phyloP scores from a whole-genome alignment of 2,888 invertebrate species.

The Cremastinae sp. region DNA sequence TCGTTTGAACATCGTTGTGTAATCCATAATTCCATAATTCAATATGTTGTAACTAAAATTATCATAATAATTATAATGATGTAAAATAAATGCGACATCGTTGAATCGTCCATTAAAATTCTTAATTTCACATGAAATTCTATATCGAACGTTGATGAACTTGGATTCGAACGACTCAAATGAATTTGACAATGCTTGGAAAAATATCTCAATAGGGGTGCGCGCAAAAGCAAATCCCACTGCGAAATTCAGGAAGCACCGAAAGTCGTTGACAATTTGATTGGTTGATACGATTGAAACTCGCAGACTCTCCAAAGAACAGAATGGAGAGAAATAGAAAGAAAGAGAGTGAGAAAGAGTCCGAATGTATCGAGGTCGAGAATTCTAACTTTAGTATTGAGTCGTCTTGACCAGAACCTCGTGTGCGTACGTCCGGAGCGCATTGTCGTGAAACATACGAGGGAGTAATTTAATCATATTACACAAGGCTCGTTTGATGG shows the following conservation, averaged over 20 bases:
- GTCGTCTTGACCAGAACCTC: conserved; percentile 32
- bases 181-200: too few relatives aligned
- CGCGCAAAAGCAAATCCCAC: too few relatives aligned
- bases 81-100: too few relatives aligned
- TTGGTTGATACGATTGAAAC: conserved; percentile 4
- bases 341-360: not conserved
- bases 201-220: too few relatives aligned
- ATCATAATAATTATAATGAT: too few relatives aligned
- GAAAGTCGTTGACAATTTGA: not conserved
- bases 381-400: conserved; percentile 57
- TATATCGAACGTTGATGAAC: too few relatives aligned
- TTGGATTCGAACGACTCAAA: conserved; percentile 1
- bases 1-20: too few relatives aligned
- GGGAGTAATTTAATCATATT: conserved; percentile 14
- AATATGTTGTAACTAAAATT: too few relatives aligned
- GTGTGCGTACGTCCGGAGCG: conserved; percentile 15
- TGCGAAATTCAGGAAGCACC: too few relatives aligned
- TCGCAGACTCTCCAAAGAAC: not conserved
- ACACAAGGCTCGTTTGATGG: conserved; percentile 1
- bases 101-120: too few relatives aligned
- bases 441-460: not conserved
- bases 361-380: conserved; percentile 55
- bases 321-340: not conserved
- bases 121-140: too few relatives aligned
- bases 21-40: too few relatives aligned